Conservation (phyloP, 2,113 vertebrate species). For the Trichomycterus rosablanca region DNA sequence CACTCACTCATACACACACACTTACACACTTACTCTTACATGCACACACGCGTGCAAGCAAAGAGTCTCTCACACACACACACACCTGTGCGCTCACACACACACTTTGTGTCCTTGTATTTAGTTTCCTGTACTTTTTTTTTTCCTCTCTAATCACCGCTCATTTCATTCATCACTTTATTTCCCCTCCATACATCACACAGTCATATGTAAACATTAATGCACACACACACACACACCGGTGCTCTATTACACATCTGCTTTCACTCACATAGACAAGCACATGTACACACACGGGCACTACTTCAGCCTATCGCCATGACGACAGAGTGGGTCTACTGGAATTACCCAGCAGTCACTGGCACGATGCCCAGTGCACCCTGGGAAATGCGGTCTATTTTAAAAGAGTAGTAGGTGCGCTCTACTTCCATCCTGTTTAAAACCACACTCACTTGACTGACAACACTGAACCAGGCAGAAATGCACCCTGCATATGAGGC, state of each 20-base stretch:
- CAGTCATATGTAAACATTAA: conserved; percentile 7
- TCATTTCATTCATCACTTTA: background rate
- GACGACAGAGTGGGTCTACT: conserved; percentile 31
- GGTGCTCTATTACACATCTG: conserved; percentile 15
- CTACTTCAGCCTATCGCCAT: conserved; percentile 23
- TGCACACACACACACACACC: background rate
- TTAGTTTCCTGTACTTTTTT: conserved; percentile 41
- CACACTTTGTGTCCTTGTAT: conserved; percentile 53
- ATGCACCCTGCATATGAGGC: too few relatives aligned
- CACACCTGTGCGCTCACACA: background rate
- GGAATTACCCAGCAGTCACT: conserved; percentile 27
- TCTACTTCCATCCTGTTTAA: conserved; percentile 9
- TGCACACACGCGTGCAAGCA: background rate
- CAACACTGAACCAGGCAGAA: too few relatives aligned
- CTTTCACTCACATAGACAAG: conserved; percentile 10
- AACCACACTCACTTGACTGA: too few relatives aligned
- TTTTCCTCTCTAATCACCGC: conserved; percentile 1
- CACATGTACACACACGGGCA: background rate
- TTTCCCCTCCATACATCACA: background rate
- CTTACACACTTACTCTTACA: too few relatives aligned
- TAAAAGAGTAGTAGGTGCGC: background rate
- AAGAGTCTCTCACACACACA: background rate
- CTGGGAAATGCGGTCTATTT: conserved; percentile 41
- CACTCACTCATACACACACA: conserved; percentile 19
- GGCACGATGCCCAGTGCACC: conserved; percentile 35